Conservation (phyloP, 2,888 invertebrate genomes). For the Platycnemis pennipes region DNA sequence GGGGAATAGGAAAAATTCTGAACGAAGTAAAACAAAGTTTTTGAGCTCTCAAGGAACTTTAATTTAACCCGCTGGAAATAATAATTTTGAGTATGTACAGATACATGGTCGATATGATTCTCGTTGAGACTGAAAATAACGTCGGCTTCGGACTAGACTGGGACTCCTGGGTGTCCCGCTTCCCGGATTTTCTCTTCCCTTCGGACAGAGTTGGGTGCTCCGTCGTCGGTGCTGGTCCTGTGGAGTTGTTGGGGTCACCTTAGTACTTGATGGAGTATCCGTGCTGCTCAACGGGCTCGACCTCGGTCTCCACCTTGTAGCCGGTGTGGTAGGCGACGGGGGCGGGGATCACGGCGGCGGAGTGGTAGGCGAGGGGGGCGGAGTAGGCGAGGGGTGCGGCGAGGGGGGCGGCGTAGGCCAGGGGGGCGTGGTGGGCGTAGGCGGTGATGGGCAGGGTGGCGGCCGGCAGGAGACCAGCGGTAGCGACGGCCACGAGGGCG, state of each 20-base stretch:
- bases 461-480: not conserved
- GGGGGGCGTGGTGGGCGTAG: slow-evolving; percentile 19
- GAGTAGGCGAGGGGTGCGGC: not conserved
- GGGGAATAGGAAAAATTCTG: no score
- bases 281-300: slow-evolving; percentile 77
- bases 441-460: slow-evolving; percentile 40
- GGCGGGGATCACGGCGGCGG: slow-evolving; percentile 71
- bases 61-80: not conserved
- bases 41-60: slow-evolving; percentile 22
- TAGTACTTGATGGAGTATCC: slow-evolving; percentile 74
- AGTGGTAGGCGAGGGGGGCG: slow-evolving; percentile 29
- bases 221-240: not conserved
- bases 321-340: slow-evolving; percentile 75
- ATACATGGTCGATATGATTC: not conserved
- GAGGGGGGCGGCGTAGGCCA: slow-evolving; percentile 3
- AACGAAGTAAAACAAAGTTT: not conserved
- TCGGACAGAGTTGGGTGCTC: not conserved
- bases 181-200: not conserved
- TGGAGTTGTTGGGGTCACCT: not conserved
- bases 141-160: slow-evolving; percentile 29
- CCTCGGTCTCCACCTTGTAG: slow-evolving; percentile 74
- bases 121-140: not conserved
- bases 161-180: not conserved
- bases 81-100: not conserved
- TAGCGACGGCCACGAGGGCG: slow-evolving; percentile 38